Evolutionary conservation across 2,113 vertebrate genomes (phyloP).

Genomic region (Dolichotis patagonum): DNA sequence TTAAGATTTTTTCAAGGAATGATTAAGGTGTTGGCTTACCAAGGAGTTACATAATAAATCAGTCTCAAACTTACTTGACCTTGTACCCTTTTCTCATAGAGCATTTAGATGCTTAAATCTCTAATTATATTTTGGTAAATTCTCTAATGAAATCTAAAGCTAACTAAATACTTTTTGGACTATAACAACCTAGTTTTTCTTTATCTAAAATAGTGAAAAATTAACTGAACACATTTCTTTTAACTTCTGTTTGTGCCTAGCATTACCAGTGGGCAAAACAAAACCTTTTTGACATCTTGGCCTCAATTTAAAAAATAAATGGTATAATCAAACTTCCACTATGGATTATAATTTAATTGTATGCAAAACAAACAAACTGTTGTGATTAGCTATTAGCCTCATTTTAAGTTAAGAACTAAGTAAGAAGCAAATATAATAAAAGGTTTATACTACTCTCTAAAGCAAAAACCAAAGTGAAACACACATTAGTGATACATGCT

Average conservation of each 20-base stretch:
- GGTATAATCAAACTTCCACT: not conserved
- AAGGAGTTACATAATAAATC: not conserved
- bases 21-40: not conserved
- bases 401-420: conserved; percentile 28
- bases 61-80: conserved; percentile 7
- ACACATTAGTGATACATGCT: not conserved
- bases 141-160: conserved; percentile 32
- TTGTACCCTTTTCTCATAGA: conserved; percentile 27
- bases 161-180: not conserved
- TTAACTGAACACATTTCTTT: not conserved
- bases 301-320: not conserved
- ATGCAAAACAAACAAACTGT: not conserved
- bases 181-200: not conserved
- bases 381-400: not conserved
- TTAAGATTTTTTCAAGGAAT: not conserved
- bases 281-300: not conserved
- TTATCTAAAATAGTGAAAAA: not conserved
- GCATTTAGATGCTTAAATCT: not conserved
- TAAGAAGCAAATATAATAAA: conserved; percentile 30
- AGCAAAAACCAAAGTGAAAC: conserved; percentile 2
- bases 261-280: not conserved
- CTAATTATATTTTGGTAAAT: not conserved
- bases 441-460: not conserved
- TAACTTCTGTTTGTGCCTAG: not conserved
- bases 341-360: conserved; percentile 12